Evolutionary conservation across 2,113 vertebrate species (phyloP), one percentile per base, ranked within the genome.

Genomic region (Eira barbara): DNA sequence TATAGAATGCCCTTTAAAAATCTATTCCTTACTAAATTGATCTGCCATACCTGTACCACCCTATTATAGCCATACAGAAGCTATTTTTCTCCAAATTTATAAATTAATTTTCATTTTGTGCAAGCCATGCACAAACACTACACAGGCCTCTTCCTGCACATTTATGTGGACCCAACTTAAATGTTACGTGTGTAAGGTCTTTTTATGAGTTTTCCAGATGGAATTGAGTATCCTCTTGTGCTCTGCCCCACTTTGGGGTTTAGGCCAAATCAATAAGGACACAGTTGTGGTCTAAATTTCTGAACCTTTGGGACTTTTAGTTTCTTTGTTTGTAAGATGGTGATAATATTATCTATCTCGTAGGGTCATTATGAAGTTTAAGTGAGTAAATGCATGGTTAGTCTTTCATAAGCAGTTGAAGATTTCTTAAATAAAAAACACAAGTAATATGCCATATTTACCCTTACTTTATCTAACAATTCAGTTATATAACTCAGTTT

Each of bases 291-390:
- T 88, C 36, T 65, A 83, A 69, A 89, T 92, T 93, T 97, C 42
- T 96, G 65, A 69, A 94, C 34, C 36, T 82, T 91, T 89, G 18
- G 25, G 27, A 31, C 34, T 36, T 90, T 89, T n/a, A 57, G 15
- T 86, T 85, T 94, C 84, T 80, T 84, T 34, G 47, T 95, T 94
- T 92, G 6, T 92, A 80, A 96, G 96, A 92, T 88, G 55, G 11
- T 92, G 31, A 82, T 82, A 65, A 78, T 59, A 47, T 95, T 89
- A 69, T n/a, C 27, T 76, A 34, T 94, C 34, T 94, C 42, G 25
- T 90, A 94, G 21, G 9, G 12, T 73, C 67, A 4, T 91, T 95
- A 82, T 47, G 23, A 87, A 65, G 7, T 87, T 97, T 97, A 86
- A 85, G 57, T 86, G 74, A 98, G 39, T 36, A 95, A 91, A 96